These are phyloP conservation scores for Hyla sarda DNA, from an alignment of 2,113 vertebrate species.

Conservation along the genomic window DNA sequence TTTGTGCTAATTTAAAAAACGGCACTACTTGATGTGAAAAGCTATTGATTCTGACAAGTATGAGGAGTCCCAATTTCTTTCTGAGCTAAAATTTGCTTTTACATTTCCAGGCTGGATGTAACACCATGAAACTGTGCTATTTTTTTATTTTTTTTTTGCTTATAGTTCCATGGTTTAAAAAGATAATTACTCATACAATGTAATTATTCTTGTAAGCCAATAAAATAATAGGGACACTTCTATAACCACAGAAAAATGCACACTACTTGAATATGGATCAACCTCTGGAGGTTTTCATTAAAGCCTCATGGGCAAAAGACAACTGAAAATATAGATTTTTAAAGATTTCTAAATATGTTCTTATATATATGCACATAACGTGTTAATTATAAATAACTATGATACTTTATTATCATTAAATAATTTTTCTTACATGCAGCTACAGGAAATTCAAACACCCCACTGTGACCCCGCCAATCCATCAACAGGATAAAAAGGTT, in stretches of 20 bases:
- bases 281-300: too few species aligned
- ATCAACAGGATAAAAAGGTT: neutral
- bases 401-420: neutral
- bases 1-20: slow-evolving; percentile 15
- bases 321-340: too few species aligned
- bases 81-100: slow-evolving; percentile 24
- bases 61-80: slow-evolving; percentile 40
- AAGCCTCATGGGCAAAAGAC: too few species aligned
- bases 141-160: neutral
- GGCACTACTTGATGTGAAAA: slow-evolving; percentile 14
- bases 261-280: neutral
- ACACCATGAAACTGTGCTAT: neutral
- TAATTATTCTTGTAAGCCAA: neutral
- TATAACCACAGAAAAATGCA: neutral
- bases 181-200: slow-evolving; percentile 2
- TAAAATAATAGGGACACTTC: too few species aligned
- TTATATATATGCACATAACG: neutral
- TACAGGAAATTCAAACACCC: neutral
- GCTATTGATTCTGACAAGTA: slow-evolving; percentile 49
- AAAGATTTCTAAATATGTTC: neutral
- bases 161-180: neutral
- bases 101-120: slow-evolving; percentile 14
- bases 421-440: neutral
- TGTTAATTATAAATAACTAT: neutral
- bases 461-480: neutral